A percentile compares a stretch with the other conserved stretches of the same genome.
These are phyloP conservation scores for Astropecten irregularis DNA, from an alignment of 53 echinoderm and acorn worm genomes.

Conservation along the genomic window DNA sequence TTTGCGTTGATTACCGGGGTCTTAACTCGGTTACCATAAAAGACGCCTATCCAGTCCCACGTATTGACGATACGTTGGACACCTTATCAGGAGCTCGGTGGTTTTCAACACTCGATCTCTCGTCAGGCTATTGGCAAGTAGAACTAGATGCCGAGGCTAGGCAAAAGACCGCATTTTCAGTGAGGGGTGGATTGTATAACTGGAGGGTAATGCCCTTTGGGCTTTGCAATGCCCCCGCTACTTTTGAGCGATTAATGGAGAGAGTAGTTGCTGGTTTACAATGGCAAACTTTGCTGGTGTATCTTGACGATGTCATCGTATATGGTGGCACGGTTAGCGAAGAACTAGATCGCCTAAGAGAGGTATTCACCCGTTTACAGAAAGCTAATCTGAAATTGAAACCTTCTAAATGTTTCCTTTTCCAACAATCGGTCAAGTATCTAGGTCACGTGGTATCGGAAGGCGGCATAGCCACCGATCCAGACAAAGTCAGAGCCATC, in stretches of 20 bases:
- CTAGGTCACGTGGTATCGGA: slow-evolving; percentile 30
- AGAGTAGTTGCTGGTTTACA: slow-evolving; percentile 57
- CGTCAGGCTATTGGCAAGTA: slow-evolving; percentile 62
- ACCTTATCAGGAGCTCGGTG: slow-evolving; percentile 56
- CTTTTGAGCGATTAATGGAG: slow-evolving; percentile 64
- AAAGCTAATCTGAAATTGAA: slow-evolving; percentile 16
- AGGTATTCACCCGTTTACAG: background rate
- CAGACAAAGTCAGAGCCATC: background rate
- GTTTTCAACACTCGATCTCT: slow-evolving; percentile 68
- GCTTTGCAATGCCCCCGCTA: slow-evolving; percentile 51
- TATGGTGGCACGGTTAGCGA: background rate
- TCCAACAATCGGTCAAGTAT: background rate
- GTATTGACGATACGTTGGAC: too few species aligned
- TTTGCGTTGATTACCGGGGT: too few species aligned
- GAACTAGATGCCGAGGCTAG: slow-evolving; percentile 51
- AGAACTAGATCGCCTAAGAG: slow-evolving; percentile 13
- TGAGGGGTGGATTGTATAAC: slow-evolving; percentile 54
- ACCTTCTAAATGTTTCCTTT: slow-evolving; percentile 31
- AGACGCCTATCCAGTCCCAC: too few species aligned
- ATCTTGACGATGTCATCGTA: slow-evolving; percentile 27
- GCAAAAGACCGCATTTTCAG: slow-evolving; percentile 58
- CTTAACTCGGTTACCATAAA: too few species aligned
- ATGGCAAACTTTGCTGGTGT: slow-evolving; percentile 26
- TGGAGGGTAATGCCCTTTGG: slow-evolving; percentile 66
- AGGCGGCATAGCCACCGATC: background rate